Evolutionary conservation across 64 coral and sea anemone genomes (phyloP), one percentile per base, ranked within the genome.

Genomic region (Porites lutea): DNA sequence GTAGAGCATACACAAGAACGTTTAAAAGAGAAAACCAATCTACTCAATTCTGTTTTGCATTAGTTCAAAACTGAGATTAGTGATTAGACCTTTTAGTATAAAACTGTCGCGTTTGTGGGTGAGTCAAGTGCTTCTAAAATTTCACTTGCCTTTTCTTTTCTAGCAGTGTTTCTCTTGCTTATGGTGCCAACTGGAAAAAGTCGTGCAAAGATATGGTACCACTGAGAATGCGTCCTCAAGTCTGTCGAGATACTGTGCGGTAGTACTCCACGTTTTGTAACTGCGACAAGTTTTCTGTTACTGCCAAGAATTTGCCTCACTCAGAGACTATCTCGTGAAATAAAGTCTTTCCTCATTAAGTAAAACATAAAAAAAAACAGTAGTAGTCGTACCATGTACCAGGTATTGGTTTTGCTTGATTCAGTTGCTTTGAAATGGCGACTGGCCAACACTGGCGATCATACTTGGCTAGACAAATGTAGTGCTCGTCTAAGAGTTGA

Each of bases 161-260:
- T 83, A 83, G 45, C 45, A 1, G 81, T 83, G 81, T 11, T 78
- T 83, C 81, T 63, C 66, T 18, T 67, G 61, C 22, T 83, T 52
- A 83, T 83, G 62, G 81, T 67, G 81, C 62, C 81, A 14, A 64
- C 57, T 11, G 79, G 78, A 60, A 16, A 64, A 46, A 82, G 79
- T 60, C 61, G 81, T 67, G 81, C 81, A 83, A 83, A 64, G 63
- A 48, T 77, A 53, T 77, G 74, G 45, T 83, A 63, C 81, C 81
- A 83, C 81, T 83, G 81, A 51, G 61, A 61, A 83, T 83, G 81
- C 81, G 81, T 83, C 81, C 46, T 67, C 46, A 47, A 83, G 81
- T 68, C 81, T 83, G 81, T 83, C 81, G 52, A 83, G 81, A 83
- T 47, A 68, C 62, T 83, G 81, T 83, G 81, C 81, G 52, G 63